Conservation (phyloP, 2,888 invertebrate species). For the Lepidochitona cinerea region DNA sequence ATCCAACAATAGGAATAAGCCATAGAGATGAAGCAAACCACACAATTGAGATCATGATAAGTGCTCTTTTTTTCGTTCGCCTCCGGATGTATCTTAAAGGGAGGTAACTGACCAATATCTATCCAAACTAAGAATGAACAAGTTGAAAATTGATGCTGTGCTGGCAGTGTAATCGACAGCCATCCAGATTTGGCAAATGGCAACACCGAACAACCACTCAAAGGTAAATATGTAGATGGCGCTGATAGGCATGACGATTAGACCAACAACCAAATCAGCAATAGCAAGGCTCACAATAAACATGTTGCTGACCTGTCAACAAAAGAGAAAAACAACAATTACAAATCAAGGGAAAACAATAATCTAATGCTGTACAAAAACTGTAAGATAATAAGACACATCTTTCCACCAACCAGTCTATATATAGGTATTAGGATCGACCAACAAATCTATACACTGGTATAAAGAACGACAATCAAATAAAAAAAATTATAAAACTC, state of each 20-base stretch:
- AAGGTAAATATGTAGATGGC: constrained; percentile 72
- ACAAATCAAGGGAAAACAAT: too few species aligned
- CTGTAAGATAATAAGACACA: too few species aligned
- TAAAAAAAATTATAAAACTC: too few species aligned
- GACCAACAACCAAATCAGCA: constrained; percentile 73
- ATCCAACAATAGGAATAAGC: constrained; percentile 73
- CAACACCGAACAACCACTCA: constrained; percentile 72
- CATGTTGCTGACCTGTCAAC: constrained; percentile 73
- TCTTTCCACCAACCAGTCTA: too few species aligned
- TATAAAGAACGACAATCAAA: too few species aligned
- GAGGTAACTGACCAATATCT: constrained; percentile 74
- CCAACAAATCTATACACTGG: too few species aligned
- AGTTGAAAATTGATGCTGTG: constrained; percentile 76
- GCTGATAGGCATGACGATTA: constrained; percentile 74
- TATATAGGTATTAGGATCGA: too few species aligned
- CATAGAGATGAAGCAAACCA: constrained; percentile 73
- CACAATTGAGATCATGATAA: constrained; percentile 72
- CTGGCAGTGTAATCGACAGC: constrained; percentile 76
- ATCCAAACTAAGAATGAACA: constrained; percentile 72
- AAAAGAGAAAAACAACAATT: constrained; percentile 9
- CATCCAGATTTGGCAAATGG: constrained; percentile 75
- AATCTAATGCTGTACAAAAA: too few species aligned
- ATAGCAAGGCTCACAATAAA: constrained; percentile 74
- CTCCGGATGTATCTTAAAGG: constrained; percentile 72
- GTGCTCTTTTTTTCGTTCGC: constrained; percentile 72